Conservation (phyloP, 2,888 invertebrate species). For the Pollenia angustigena region DNA sequence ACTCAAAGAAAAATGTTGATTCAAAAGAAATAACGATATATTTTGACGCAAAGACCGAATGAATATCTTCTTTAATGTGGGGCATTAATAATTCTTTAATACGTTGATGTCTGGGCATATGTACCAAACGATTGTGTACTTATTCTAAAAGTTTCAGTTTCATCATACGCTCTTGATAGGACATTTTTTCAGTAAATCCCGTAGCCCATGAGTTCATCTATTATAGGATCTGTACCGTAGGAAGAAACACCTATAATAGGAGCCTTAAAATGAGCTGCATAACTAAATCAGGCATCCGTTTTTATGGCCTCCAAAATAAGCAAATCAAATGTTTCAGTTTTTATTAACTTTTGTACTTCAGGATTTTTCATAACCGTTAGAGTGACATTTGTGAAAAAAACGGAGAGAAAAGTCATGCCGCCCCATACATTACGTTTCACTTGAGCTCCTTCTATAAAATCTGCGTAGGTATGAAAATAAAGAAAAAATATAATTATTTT, state of each 20-base stretch:
- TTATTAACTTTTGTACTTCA: conserved; percentile 75
- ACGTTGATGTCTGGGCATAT: conserved; percentile 77
- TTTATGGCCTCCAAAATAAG: conserved; percentile 81
- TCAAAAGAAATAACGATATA: too few relatives aligned
- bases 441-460: conserved; percentile 77
- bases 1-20: too few relatives aligned
- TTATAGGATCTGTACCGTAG: conserved; percentile 75
- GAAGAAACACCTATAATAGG: conserved; percentile 77
- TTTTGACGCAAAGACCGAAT: too few relatives aligned
- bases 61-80: conserved; percentile 74
- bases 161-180: conserved; percentile 79
- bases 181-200: conserved; percentile 80
- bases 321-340: conserved; percentile 81
- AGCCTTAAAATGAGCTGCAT: conserved; percentile 79
- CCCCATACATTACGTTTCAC: conserved; percentile 75
- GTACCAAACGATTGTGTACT: conserved; percentile 73
- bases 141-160: conserved; percentile 77
- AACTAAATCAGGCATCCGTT: conserved; percentile 80
- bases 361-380: conserved; percentile 64
- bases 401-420: conserved; percentile 27
- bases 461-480: conserved; percentile 27
- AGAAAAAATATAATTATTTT: not conserved
- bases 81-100: conserved; percentile 78
- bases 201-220: conserved; percentile 76
- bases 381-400: not conserved